phyloP scores from a whole-genome alignment of 2,113 vertebrate genomes.

The Phyllopteryx taeniolatus region DNA sequence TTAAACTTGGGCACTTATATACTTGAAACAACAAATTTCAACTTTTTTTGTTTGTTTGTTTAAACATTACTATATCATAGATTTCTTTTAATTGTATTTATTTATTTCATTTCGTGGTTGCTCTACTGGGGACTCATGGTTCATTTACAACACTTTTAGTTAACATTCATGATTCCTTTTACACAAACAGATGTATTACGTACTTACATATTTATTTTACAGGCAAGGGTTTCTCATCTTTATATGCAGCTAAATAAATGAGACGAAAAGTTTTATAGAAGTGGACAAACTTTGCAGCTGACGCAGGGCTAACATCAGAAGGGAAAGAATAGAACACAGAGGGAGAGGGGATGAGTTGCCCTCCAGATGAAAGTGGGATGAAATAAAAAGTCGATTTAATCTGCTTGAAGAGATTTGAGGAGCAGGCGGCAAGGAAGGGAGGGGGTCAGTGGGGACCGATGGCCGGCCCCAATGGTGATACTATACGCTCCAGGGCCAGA shows the following conservation, averaged over 20 bases:
- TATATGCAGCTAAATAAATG: neutral
- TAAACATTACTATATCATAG: too few relatives aligned
- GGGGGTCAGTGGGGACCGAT: slow-evolving; percentile 77
- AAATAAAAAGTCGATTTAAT: slow-evolving; percentile 98
- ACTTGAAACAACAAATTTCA: too few relatives aligned
- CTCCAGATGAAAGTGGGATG: slow-evolving; percentile 91
- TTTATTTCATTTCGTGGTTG: too few relatives aligned
- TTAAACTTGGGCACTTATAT: too few relatives aligned
- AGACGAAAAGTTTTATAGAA: neutral
- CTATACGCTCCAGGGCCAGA: slow-evolving; percentile 83
- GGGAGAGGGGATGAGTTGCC: slow-evolving; percentile 82
- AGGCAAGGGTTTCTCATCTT: neutral
- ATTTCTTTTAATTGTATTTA: too few relatives aligned
- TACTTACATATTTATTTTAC: neutral
- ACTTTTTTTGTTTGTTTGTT: too few relatives aligned
- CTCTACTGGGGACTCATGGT: too few relatives aligned
- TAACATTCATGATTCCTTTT: too few relatives aligned
- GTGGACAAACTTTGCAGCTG: neutral
- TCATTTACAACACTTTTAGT: too few relatives aligned
- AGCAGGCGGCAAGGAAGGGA: slow-evolving; percentile 70
- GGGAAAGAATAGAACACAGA: slow-evolving; percentile 36
- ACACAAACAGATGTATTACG: neutral
- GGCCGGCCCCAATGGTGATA: slow-evolving; percentile 80
- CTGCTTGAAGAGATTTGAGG: slow-evolving; percentile 85
- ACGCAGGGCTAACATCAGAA: slow-evolving; percentile 41